Base-by-base conservation (phyloP, 2,888 invertebrate genomes). In the Cartodere bifasciata region DNA sequence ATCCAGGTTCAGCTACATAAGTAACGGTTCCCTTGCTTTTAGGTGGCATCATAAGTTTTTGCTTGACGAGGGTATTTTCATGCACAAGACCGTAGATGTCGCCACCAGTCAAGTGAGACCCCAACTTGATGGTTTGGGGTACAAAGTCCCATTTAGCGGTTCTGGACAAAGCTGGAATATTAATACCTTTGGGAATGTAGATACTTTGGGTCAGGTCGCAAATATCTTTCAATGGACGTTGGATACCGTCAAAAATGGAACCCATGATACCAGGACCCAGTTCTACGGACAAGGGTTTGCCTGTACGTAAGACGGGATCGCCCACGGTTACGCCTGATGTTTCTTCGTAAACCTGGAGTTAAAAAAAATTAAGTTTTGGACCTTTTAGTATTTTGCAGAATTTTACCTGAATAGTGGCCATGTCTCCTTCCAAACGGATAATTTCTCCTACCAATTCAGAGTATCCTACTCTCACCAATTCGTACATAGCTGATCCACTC, bases 401-500 rank as follows among this genome's bases (percentile, higher is more conserved):
- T 21, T 64, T 56, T 68, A 90, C 97, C 75, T 99, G 98, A 63
- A 98, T 97, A 47, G 98, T 99, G 38, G 98, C 98, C 84, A 94
- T 87, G 65, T 99, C 98, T 36, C 95, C 95, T 67, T 99, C 98
- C 41, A 99, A 74, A 65, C 98, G 83, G 65, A 99, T 99, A 65
- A 99, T 99, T 70, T 99, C 98, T 43, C 98, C 98, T 10, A 99
- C 98, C 52, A 99, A 70, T 64, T 98, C 95, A 48, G 79, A 76
- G 66, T 99, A 95, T 2, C 98, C 98, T 23, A 99, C 98, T 48
- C 98, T 80, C 41, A 99, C 98, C 68, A 99, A 64, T 68, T 98
- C 98, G 79, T 97, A 98, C 95, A 98, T 98, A 73, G 97, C 97
- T 15, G 97, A 87, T 39, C 98, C 98, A 37, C 94, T 80, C 98